phyloP scores from a whole-genome alignment of 2,797 vertebrate species.

The Syngnathus acus region DNA sequence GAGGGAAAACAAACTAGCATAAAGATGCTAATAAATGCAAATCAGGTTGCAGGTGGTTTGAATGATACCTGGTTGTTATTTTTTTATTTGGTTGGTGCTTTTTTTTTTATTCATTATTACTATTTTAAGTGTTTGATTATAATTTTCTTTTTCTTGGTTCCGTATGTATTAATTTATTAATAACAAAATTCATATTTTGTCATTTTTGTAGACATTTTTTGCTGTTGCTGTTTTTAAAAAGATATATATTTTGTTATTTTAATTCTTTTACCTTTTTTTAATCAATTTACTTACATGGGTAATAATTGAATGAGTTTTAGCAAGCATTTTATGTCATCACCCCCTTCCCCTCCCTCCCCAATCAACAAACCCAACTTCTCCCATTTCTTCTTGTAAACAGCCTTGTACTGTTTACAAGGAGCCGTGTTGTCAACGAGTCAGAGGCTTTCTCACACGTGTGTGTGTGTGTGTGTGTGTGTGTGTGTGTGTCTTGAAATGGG shows the following conservation, averaged over 20 bases:
- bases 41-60: not conserved
- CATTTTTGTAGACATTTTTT: too few relatives aligned
- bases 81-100: not conserved
- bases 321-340: not conserved
- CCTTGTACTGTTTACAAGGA: conserved; percentile 2
- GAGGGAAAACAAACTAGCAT: not conserved
- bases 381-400: not conserved
- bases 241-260: not conserved
- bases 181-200: too few relatives aligned
- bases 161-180: too few relatives aligned
- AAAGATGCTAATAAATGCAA: not conserved
- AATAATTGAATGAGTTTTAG: not conserved
- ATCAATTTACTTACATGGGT: not conserved
- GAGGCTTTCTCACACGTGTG: conserved; percentile 41
- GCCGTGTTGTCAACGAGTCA: conserved; percentile 1
- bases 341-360: not conserved
- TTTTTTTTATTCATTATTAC: not conserved
- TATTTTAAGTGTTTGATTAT: too few relatives aligned
- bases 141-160: too few relatives aligned
- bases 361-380: not conserved
- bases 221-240: not conserved
- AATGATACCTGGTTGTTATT: not conserved
- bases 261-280: not conserved
- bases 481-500: not conserved
- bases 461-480: conserved; percentile 13